phyloP scores from a whole-genome alignment of 2,797 vertebrate genomes.

The Lepus oiostolus region DNA sequence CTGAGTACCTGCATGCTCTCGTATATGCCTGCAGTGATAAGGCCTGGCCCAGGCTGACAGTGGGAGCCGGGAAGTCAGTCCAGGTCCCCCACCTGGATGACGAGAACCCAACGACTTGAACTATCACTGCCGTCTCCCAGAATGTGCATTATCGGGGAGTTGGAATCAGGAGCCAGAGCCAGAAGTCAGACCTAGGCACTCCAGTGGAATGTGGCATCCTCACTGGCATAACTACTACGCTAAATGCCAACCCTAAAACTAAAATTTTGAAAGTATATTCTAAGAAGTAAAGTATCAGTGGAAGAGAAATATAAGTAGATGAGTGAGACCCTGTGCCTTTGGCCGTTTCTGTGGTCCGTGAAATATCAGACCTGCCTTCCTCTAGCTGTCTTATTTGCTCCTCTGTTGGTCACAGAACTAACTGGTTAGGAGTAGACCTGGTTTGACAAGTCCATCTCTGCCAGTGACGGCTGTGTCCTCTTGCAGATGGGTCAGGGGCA shows the following conservation, averaged over 20 bases:
- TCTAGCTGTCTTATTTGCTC: neutral
- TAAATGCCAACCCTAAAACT: neutral
- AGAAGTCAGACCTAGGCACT: too few relatives aligned
- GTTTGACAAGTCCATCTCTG: neutral
- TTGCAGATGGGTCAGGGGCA: neutral
- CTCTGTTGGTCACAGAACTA: neutral
- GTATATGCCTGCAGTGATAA: too few relatives aligned
- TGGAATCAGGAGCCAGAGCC: too few relatives aligned
- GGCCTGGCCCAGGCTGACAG: too few relatives aligned
- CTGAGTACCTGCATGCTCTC: too few relatives aligned
- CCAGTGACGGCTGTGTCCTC: neutral
- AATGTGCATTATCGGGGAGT: too few relatives aligned
- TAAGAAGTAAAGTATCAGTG: neutral
- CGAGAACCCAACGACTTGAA: too few relatives aligned
- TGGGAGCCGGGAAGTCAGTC: too few relatives aligned
- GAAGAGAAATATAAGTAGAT: neutral
- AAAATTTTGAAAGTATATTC: neutral
- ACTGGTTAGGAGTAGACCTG: neutral
- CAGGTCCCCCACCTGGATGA: too few relatives aligned
- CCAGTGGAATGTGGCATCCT: too few relatives aligned
- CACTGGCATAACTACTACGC: too few relatives aligned
- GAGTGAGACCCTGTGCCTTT: neutral
- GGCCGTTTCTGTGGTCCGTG: neutral
- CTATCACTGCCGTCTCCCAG: too few relatives aligned
- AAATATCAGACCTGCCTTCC: neutral